Conservation (phyloP, 23 tunicate species). For the Corella eumyota region DNA sequence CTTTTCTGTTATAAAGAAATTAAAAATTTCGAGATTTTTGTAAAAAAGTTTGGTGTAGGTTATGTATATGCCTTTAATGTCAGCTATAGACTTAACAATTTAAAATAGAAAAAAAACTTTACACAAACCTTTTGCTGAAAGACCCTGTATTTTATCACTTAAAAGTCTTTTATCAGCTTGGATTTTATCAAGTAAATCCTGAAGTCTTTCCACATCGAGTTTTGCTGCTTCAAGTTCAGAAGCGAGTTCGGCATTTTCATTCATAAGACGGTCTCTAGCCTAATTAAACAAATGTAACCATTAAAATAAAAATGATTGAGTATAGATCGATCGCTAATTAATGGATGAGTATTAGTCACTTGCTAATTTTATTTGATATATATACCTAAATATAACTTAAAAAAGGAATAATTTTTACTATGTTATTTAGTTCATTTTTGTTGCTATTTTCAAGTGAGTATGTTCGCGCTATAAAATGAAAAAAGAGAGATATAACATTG, state of each 20-base stretch:
- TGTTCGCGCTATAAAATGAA: too few relatives aligned
- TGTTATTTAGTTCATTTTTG: too few relatives aligned
- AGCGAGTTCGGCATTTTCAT: constrained; percentile 53
- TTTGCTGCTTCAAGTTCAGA: constrained; percentile 30
- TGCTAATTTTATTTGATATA: too few relatives aligned
- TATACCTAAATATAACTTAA: too few relatives aligned
- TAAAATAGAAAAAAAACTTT: neutral
- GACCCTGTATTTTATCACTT: constrained; percentile 47
- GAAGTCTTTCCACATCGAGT: constrained; percentile 45
- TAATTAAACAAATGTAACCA: neutral
- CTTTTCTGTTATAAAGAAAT: constrained; percentile 23
- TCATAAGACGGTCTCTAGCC: constrained; percentile 33
- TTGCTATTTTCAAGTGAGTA: too few relatives aligned
- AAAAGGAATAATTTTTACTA: too few relatives aligned
- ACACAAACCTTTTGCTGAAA: constrained; percentile 38
- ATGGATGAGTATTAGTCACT: too few relatives aligned
- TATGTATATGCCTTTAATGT: neutral
- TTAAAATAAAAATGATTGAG: too few relatives aligned
- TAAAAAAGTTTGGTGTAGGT: neutral
- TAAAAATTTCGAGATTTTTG: neutral
- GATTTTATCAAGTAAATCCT: constrained; percentile 57
- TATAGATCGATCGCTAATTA: too few relatives aligned
- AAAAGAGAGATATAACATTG: too few relatives aligned
- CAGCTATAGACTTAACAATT: neutral
- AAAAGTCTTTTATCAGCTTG: constrained; percentile 58